Conservation (phyloP, 1,140 invertebrate species). For the Oncopeltus fasciatus region DNA sequence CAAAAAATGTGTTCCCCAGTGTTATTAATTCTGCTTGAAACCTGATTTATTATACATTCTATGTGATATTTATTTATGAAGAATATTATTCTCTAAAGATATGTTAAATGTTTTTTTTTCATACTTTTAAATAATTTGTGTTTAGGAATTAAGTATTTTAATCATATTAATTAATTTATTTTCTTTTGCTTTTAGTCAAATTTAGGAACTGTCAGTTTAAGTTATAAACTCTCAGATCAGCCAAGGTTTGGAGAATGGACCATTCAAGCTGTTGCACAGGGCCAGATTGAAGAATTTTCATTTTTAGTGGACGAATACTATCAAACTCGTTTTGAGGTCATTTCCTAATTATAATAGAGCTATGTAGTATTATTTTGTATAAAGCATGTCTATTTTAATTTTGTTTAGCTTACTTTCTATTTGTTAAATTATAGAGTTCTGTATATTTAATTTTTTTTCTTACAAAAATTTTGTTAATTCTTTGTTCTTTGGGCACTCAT, state of each 20-base stretch:
- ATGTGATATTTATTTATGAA: too few relatives aligned
- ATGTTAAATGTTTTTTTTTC: too few relatives aligned
- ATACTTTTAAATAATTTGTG: too few relatives aligned
- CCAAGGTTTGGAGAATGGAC: conserved; percentile 85
- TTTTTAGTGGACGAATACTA: conserved; percentile 91
- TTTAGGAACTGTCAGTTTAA: conserved; percentile 76
- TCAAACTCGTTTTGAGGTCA: conserved; percentile 71
- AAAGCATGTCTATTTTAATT: too few relatives aligned
- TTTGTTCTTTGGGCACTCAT: not conserved
- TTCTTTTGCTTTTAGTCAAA: conserved; percentile 45
- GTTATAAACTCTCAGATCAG: conserved; percentile 80
- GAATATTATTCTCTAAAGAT: too few relatives aligned
- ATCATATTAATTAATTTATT: not conserved
- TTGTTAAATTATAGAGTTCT: not conserved
- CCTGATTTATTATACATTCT: too few relatives aligned
- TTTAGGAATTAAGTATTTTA: too few relatives aligned
- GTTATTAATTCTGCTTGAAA: too few relatives aligned
- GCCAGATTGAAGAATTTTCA: conserved; percentile 67
- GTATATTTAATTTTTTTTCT: too few relatives aligned
- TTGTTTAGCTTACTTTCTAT: too few relatives aligned
- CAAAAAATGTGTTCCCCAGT: too few relatives aligned
- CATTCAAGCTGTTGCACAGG: conserved; percentile 74
- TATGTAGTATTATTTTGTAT: too few relatives aligned
- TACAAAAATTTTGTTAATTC: not conserved
- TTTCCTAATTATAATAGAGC: not conserved